Percentiles rank a stretch among this genome's conserved stretches.
Conservation (phyloP, 2,113 vertebrate genomes). For the Macaca fascicularis region DNA sequence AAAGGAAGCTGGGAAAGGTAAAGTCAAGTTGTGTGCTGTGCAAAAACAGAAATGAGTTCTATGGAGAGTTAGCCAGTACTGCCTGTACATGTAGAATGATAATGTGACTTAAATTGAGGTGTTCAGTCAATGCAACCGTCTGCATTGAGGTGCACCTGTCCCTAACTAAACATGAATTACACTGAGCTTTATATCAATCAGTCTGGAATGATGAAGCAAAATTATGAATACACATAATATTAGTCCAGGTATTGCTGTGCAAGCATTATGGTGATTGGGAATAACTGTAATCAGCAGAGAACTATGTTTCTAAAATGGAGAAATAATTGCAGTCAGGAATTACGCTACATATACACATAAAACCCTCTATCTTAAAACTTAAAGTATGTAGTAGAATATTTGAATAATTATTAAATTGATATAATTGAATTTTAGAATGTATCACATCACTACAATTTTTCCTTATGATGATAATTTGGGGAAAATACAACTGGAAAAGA, state of each 20-base stretch:
- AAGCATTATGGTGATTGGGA: not conserved
- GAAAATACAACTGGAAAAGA: not conserved
- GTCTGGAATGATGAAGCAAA: not conserved
- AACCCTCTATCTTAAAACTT: not conserved
- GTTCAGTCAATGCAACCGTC: fast-evolving
- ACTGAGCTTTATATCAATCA: not conserved
- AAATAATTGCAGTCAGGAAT: not conserved
- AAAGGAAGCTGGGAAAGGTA: not conserved
- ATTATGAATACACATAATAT: not conserved
- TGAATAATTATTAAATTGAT: not conserved
- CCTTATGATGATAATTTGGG: not conserved
- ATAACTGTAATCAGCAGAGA: not conserved
- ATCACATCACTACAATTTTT: not conserved
- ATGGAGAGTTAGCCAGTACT: not conserved
- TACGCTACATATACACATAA: not conserved
- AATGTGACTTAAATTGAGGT: too few species aligned
- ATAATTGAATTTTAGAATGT: not conserved
- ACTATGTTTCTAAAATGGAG: not conserved
- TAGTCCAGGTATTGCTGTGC: not conserved
- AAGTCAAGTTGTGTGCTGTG: not conserved
- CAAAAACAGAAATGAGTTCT: not conserved
- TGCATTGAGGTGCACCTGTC: fast-evolving
- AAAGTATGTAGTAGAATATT: not conserved
- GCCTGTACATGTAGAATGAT: too few species aligned
- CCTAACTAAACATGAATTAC: too few species aligned